A percentile compares a stretch with the other conserved stretches of the same genome.
These are phyloP conservation scores for Ambastaia sidthimunki DNA, from an alignment of 2,797 vertebrate species.

Conservation along the genomic window DNA sequence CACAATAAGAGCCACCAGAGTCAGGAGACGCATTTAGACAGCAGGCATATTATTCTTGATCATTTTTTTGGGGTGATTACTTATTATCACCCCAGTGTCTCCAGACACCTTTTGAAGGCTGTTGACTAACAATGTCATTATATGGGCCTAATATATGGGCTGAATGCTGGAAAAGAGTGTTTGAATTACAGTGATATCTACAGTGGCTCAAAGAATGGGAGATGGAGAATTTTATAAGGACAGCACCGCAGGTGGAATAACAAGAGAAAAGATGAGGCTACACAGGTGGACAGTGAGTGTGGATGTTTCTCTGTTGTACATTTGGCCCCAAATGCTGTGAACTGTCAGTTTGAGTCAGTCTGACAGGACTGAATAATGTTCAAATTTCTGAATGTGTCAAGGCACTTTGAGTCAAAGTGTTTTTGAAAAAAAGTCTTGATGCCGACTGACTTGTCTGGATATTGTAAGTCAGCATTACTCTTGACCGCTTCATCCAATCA, in stretches of 20 bases:
- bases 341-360: slow-evolving; percentile 3
- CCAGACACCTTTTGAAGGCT: slow-evolving; percentile 10
- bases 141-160: not conserved
- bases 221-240: not conserved
- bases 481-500: slow-evolving; percentile 25
- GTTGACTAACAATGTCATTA: slow-evolving; percentile 36
- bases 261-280: not conserved
- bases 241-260: not conserved
- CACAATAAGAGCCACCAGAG: slow-evolving; percentile 41
- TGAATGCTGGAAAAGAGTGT: not conserved
- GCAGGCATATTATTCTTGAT: slow-evolving; percentile 43
- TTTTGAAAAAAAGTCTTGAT: not conserved
- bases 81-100: slow-evolving; percentile 25
- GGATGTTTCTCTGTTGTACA: slow-evolving; percentile 21
- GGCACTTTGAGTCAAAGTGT: slow-evolving; percentile 11
- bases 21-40: slow-evolving; percentile 47
- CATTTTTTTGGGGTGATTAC: slow-evolving; percentile 38
- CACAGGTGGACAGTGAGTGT: not conserved
- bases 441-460: slow-evolving; percentile 23
- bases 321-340: slow-evolving; percentile 34
- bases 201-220: not conserved
- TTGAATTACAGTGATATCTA: not conserved
- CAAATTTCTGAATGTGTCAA: not conserved
- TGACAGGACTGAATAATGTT: slow-evolving; percentile 20
- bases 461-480: slow-evolving; percentile 31